A percentile compares a stretch with the other conserved stretches of the same genome.
Evolutionary conservation across 2,888 invertebrate species (phyloP).

Genomic region (Torymus aiolomorphi): DNA sequence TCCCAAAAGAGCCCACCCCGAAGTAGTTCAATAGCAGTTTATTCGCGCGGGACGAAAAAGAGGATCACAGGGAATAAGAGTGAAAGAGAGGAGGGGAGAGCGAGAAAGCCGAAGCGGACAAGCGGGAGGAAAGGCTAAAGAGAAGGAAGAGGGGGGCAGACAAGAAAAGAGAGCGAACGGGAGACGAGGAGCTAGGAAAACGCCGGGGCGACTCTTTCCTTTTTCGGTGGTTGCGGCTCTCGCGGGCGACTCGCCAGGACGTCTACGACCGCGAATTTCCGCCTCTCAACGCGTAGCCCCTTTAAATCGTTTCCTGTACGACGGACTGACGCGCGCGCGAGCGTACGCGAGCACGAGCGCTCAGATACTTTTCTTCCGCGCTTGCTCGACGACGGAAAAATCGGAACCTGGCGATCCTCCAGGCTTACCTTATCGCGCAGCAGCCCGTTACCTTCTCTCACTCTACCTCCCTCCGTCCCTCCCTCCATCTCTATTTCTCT

Average conservation of each 20-base stretch:
- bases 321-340: slow-evolving; percentile 34
- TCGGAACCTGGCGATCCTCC: slow-evolving; percentile 66
- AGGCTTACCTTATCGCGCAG: slow-evolving; percentile 63
- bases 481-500: no score
- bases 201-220: slow-evolving; percentile 31
- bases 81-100: slow-evolving; percentile 3
- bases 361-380: not conserved
- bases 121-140: slow-evolving; percentile 2
- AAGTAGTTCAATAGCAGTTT: slow-evolving; percentile 55
- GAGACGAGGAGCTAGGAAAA: not conserved
- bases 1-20: slow-evolving; percentile 28
- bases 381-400: slow-evolving; percentile 58
- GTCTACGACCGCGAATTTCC: slow-evolving; percentile 65
- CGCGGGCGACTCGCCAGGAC: slow-evolving; percentile 60
- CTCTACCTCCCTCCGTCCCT: no score
- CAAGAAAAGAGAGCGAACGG: not conserved
- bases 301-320: slow-evolving; percentile 62
- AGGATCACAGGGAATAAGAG: slow-evolving; percentile 26
- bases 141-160: not conserved
- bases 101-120: not conserved
- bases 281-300: slow-evolving; percentile 61
- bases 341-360: not conserved
- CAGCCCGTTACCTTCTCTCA: not conserved
- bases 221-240: not conserved
- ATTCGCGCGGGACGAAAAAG: slow-evolving; percentile 45